Evolutionary conservation across 2,113 vertebrate species (phyloP), one percentile per base, ranked within the genome.

Genomic region (Tauraco erythrolophus): DNA sequence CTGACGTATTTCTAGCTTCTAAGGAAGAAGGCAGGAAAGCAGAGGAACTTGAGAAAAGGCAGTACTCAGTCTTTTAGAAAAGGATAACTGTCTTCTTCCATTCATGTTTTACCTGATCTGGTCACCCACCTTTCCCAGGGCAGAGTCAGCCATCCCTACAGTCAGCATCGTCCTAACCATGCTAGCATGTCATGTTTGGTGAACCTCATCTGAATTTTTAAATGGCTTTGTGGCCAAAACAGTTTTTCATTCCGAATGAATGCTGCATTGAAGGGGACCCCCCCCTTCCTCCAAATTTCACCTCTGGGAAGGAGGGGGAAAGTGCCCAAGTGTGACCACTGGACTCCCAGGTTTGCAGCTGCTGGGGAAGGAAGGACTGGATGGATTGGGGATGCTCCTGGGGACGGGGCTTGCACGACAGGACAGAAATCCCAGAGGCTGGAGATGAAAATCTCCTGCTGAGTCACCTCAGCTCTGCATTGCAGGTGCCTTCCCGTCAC

Each of bases 381-480:
- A 4, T 51, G 65, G 60, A 12, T 28, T 68, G 19, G 71, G 70
- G 57, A 14, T 71, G 51, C 9, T 84, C 15, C 50, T 45, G 41
- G 50, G 22, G 19, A 41, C 4, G 11, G 57, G 43, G 17, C 5
- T 61, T 65, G 51, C n/a, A 39, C 0, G 10, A 50, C n/a, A 66
- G 37, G 41, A 54, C 30, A 79, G 72, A 83, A 85, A 72, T 33
- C 57, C 62, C 46, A 0, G 19, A 64, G 66, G 39, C 71, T 94
- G 91, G 71, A 37, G 54, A 22, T 37, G 18, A 46, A 86, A 66
- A 4, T 23, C 41, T 43, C 15, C 19, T 0, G 0, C 74, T 94
- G 92, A 96, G 58, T 86, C 92, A 94, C n/a, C 5, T 22, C 83
- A 74, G 76, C 65, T 74, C 94, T 91, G 93, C 91, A 96, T 43